Evolutionary conservation across 2,797 vertebrate species (phyloP).

Genomic region (Apodemus agrarius): DNA sequence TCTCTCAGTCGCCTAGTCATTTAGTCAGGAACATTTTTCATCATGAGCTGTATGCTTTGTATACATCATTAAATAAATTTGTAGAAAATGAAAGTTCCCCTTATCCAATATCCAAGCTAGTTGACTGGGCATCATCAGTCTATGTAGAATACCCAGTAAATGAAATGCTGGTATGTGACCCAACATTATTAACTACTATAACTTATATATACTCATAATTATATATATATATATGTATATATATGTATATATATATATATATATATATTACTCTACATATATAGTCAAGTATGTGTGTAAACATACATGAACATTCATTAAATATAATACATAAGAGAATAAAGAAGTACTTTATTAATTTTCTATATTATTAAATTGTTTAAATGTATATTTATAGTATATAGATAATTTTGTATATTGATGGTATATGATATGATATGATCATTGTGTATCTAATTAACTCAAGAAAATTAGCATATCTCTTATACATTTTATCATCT

Average conservation of each 20-base stretch:
- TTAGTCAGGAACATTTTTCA: background rate
- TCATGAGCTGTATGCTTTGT: background rate
- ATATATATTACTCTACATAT: no score
- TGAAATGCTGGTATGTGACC: background rate
- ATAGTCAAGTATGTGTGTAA: background rate
- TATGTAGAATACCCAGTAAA: background rate
- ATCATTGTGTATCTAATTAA: background rate
- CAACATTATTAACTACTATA: background rate
- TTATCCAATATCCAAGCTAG: background rate
- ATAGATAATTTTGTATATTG: background rate
- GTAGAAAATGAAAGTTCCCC: background rate
- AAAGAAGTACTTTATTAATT: background rate
- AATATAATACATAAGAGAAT: background rate
- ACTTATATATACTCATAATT: background rate
- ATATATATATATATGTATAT: no score
- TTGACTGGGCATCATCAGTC: background rate
- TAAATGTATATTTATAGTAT: background rate
- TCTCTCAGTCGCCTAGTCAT: background rate
- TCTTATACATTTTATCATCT: background rate
- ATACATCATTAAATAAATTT: background rate
- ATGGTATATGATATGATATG: background rate
- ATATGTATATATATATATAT: background rate
- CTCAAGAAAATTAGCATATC: background rate
- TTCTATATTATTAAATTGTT: background rate
- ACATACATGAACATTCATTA: background rate